These are phyloP conservation scores for Calidris pygmaea DNA, from an alignment of 2,113 vertebrate genomes.

Conservation along the genomic window DNA sequence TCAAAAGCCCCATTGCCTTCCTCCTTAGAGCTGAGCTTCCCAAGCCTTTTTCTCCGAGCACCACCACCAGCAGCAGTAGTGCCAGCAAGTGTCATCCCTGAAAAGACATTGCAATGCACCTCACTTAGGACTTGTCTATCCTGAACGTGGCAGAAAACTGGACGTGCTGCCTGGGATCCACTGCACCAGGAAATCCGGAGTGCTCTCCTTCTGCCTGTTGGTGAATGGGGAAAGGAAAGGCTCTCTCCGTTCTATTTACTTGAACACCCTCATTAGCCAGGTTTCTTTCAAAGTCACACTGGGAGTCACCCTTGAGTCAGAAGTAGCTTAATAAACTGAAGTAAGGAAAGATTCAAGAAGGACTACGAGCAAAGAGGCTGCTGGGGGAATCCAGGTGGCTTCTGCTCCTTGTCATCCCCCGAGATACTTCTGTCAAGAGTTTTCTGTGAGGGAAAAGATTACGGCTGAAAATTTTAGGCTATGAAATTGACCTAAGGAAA, in stretches of 20 bases:
- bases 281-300: background rate
- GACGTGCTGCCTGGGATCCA: background rate
- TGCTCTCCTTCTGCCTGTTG: background rate
- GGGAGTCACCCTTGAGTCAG: background rate
- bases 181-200: background rate
- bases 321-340: background rate
- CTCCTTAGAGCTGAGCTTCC: background rate
- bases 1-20: background rate
- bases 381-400: background rate
- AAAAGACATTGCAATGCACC: background rate
- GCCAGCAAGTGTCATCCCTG: background rate
- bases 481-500: background rate
- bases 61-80: background rate
- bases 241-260: background rate
- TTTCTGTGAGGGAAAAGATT: background rate
- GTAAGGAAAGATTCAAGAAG: background rate
- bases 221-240: background rate
- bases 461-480: background rate
- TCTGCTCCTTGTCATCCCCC: background rate
- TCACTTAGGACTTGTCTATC: background rate
- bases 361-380: background rate
- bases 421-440: background rate
- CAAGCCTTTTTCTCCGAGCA: background rate
- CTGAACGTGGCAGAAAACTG: background rate
- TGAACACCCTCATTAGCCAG: background rate